A percentile compares a stretch with the other conserved stretches of the same genome.
Evolutionary conservation across 2,113 vertebrate species (phyloP).

Genomic region (Ibidorhyncha struthersii): DNA sequence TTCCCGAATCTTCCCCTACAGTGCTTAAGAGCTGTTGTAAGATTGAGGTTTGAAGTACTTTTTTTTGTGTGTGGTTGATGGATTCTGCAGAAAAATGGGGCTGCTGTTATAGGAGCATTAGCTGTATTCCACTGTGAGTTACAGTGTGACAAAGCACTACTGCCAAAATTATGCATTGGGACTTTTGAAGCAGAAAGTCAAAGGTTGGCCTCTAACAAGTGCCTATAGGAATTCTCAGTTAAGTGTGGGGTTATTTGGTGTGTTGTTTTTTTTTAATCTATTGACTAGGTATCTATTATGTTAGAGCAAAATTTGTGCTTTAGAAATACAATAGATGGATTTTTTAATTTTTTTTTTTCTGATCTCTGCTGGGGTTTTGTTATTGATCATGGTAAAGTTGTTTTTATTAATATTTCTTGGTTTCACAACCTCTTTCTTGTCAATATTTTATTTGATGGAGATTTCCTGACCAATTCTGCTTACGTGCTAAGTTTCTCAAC

Average conservation of each 20-base stretch:
- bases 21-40: background rate
- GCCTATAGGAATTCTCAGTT: background rate
- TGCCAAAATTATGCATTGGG: background rate
- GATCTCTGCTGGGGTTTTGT: background rate
- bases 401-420: background rate
- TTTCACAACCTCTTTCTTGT: background rate
- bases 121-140: background rate
- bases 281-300: background rate
- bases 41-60: background rate
- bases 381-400: background rate
- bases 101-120: background rate
- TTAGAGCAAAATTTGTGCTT: background rate
- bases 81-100: background rate
- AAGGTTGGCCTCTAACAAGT: background rate
- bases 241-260: background rate
- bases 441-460: background rate
- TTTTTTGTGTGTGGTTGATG: background rate
- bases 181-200: background rate
- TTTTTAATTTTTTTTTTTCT: background rate
- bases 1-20: background rate
- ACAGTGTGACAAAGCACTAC: background rate
- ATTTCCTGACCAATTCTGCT: background rate
- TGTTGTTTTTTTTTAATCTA: background rate
- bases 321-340: background rate
- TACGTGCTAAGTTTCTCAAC: rapidly evolving